phyloP scores from a whole-genome alignment of 1,140 invertebrate species.

The Cyclargus thomasi region DNA sequence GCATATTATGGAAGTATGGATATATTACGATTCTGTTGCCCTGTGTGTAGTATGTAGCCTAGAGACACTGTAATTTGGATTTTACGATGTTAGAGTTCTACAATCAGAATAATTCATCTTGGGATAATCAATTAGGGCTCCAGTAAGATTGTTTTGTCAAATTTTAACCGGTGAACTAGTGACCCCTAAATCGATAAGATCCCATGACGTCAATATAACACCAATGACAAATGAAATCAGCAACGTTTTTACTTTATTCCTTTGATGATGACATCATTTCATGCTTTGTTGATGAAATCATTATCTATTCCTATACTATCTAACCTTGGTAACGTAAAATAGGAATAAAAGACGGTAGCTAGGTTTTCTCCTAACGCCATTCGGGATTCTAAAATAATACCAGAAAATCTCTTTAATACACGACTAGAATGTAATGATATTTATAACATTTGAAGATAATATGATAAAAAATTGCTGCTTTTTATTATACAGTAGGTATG shows the following conservation, averaged over 20 bases:
- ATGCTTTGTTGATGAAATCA: slow-evolving; percentile 5
- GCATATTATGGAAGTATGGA: no score
- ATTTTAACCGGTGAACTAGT: neutral
- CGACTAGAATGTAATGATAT: no score
- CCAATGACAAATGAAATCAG: slow-evolving; percentile 10
- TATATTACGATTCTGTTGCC: no score
- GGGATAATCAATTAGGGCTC: neutral
- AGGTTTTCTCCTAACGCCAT: neutral
- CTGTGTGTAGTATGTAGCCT: no score
- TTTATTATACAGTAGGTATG: no score
- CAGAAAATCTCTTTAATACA: neutral
- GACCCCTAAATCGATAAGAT: neutral
- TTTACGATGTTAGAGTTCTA: no score
- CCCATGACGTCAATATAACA: slow-evolving; percentile 7
- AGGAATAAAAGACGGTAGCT: neutral
- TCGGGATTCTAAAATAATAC: neutral
- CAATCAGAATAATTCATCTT: neutral
- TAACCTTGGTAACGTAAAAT: slow-evolving; percentile 11
- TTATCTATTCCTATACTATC: neutral
- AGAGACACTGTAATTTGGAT: no score
- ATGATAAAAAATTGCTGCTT: no score
- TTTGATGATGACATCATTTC: slow-evolving; percentile 13
- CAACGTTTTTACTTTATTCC: slow-evolving; percentile 7
- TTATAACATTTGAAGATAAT: no score
- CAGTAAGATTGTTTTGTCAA: neutral